Percentiles rank a stretch among this genome's conserved stretches.
Evolutionary conservation across 2,113 vertebrate genomes (phyloP).

Genomic region (Bothrops jararaca): DNA sequence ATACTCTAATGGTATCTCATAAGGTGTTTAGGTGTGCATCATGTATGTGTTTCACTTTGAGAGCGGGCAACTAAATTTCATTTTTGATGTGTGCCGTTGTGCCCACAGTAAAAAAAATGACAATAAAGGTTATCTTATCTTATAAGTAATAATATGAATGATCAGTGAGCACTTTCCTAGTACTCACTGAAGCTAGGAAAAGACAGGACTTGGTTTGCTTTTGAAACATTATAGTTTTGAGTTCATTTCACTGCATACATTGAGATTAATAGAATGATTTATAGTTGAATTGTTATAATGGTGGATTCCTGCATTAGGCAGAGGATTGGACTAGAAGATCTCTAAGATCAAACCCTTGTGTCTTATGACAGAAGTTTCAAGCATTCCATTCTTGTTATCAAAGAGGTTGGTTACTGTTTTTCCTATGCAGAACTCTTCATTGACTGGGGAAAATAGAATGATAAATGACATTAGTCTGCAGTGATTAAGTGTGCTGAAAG

Average conservation of each 20-base stretch:
- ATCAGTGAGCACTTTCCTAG: neutral
- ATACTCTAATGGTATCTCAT: neutral
- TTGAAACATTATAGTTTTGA: neutral
- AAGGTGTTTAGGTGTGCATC: too few species aligned
- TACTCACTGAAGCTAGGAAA: neutral
- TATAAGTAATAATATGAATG: neutral
- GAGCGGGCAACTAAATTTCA: too few species aligned
- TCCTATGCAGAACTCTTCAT: neutral
- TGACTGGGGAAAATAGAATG: neutral
- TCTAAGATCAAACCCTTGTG: too few species aligned
- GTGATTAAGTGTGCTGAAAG: neutral
- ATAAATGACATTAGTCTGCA: neutral
- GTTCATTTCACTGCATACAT: neutral
- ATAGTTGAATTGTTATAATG: neutral
- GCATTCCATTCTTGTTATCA: neutral
- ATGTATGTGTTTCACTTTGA: too few species aligned
- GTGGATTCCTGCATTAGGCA: neutral
- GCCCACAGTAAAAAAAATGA: too few species aligned
- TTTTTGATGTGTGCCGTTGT: too few species aligned
- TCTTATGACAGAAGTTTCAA: too few species aligned
- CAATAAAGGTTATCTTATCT: too few species aligned
- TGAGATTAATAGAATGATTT: neutral
- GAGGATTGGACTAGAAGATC: too few species aligned
- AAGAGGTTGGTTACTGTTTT: neutral
- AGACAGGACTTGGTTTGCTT: neutral